These are phyloP conservation scores for Aradus depressus DNA, from an alignment of 2,888 invertebrate species.

Conservation along the genomic window DNA sequence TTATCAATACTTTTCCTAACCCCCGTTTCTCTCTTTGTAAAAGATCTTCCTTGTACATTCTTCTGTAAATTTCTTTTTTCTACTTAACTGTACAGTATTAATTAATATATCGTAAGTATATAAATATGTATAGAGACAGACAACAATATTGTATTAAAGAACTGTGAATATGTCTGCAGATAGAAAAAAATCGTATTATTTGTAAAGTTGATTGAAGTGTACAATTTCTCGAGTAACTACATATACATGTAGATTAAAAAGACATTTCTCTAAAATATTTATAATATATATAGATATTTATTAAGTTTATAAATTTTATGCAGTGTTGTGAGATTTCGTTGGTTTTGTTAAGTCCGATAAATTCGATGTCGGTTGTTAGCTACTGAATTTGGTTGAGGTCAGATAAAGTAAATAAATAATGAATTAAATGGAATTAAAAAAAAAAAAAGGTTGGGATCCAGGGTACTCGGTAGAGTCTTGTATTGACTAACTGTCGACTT, in stretches of 20 bases:
- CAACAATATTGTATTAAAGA: constrained; percentile 25
- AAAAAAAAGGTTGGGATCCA: too few relatives aligned
- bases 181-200: constrained; percentile 12
- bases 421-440: too few relatives aligned
- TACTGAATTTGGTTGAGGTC: too few relatives aligned
- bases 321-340: constrained; percentile 16
- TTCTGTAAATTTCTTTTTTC: constrained; percentile 26
- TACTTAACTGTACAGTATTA: constrained; percentile 27
- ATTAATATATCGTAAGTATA: constrained; percentile 15
- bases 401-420: too few relatives aligned
- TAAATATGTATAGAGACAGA: constrained; percentile 21
- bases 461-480: too few relatives aligned
- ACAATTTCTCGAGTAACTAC: constrained; percentile 19
- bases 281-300: constrained; percentile 19
- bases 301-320: constrained; percentile 27
- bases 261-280: constrained; percentile 18
- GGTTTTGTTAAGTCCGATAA: constrained; percentile 3
- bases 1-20: constrained; percentile 24
- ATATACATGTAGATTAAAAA: constrained; percentile 19
- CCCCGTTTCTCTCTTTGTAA: constrained; percentile 20
- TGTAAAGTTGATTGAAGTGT: constrained; percentile 10
- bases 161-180: constrained; percentile 18
- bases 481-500: too few relatives aligned
- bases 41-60: constrained; percentile 29
- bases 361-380: constrained; percentile 5